Base-by-base conservation (phyloP, 92 coral and sea anemone genomes). In the Micromussa lordhowensis region DNA sequence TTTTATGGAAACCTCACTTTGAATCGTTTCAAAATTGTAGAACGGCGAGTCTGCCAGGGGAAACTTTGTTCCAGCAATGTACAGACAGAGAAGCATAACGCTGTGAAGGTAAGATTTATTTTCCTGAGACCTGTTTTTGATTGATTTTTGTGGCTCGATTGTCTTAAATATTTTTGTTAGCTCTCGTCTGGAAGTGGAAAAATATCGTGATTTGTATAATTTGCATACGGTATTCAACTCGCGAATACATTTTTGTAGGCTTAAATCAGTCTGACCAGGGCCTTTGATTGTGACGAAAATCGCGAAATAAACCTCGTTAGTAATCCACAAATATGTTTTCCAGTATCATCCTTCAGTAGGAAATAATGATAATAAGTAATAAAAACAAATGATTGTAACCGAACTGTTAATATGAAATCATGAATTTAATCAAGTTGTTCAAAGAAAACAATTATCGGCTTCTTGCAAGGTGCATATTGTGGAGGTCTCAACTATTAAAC, bases 61-160 rank as follows among this genome's bases (percentile, higher is more conserved):
- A 95, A 92, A 70, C 79, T 95, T 5, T 95, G 98, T 82, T 75
- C 85, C 6, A 84, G 95, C 12, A 91, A 91, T 49, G 92, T 92
- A n/a, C 92, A 92, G 34, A 93, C 92, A 34, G 91, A 85, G 80
- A 91, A 82, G 30, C 81, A 91, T 48, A 30, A 80, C 2, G 98
- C 98, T 22, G 96, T 95, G 16, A 95, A 95, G 94, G 98, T 95
- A 76, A 72, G 87, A 68, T 61, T 22, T 49, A 71, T 69, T 48
- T 48, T 84, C 9, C 24, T 9, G 7, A 24, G 15, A 32, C 35
- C 32, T 55, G 81, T 57, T 49, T 29, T 75, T 85, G 73, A 34
- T 57, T 84, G 58, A 30, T 80, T 66, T 32, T 68, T 64, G 75
- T 26, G 75, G 79, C 31, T 70, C 24, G 40, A 21, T 66, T 44